A percentile compares a stretch with the other conserved stretches of the same genome.
phyloP scores from a whole-genome alignment of 2,888 invertebrate genomes.

The Polydrusus cervinus region DNA sequence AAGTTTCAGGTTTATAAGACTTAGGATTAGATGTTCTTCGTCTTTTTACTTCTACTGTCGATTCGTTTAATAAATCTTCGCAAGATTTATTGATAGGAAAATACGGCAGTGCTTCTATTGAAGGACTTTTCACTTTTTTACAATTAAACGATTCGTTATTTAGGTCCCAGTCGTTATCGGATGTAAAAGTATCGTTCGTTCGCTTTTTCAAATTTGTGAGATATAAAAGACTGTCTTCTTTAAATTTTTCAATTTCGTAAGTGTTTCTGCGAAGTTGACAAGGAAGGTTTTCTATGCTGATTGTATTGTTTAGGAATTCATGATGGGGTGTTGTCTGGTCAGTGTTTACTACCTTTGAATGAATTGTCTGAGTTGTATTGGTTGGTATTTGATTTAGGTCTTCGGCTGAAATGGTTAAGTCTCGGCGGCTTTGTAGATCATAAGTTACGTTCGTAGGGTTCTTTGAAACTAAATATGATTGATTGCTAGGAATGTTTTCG shows the following conservation, averaged over 20 bases:
- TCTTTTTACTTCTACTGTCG: slow-evolving; percentile 58
- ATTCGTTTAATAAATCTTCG: slow-evolving; percentile 55
- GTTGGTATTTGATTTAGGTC: neutral
- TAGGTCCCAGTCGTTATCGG: neutral
- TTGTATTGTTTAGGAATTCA: slow-evolving; percentile 17
- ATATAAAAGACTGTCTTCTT: slow-evolving; percentile 1
- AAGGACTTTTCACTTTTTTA: slow-evolving; percentile 9
- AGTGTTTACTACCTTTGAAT: slow-evolving; percentile 12
- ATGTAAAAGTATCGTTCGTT: slow-evolving; percentile 45
- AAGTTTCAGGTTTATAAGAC: slow-evolving; percentile 46
- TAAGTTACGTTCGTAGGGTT: slow-evolving; percentile 8
- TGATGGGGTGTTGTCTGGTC: slow-evolving; percentile 5
- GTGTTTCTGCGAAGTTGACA: slow-evolving; percentile 23
- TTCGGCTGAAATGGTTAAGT: slow-evolving; percentile 34
- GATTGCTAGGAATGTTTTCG: slow-evolving; percentile 23
- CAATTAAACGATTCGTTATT: slow-evolving; percentile 2
- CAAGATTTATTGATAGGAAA: slow-evolving; percentile 53
- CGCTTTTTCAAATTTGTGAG: slow-evolving; percentile 47
- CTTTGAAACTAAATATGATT: neutral
- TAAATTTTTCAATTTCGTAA: slow-evolving; percentile 20
- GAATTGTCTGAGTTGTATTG: slow-evolving; percentile 4
- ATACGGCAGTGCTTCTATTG: slow-evolving; percentile 20
- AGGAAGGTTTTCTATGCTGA: slow-evolving; percentile 6
- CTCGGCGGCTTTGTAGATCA: slow-evolving; percentile 6
- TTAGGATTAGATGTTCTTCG: slow-evolving; percentile 55